phyloP scores from a whole-genome alignment of 2,888 invertebrate species.

The Synergus umbraculus region DNA sequence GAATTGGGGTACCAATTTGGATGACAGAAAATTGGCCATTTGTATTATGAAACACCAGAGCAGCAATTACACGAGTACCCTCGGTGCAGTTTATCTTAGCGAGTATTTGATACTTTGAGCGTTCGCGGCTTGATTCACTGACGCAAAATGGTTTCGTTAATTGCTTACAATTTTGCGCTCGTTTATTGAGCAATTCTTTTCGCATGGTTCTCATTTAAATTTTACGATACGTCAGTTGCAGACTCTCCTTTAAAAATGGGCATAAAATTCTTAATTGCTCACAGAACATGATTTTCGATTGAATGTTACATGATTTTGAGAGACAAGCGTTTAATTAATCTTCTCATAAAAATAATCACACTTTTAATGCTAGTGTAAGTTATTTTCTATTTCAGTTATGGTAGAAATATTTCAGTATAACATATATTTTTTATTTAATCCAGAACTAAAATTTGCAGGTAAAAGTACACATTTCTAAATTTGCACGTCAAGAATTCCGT shows the following conservation, averaged over 20 bases:
- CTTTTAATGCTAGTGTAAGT: background rate
- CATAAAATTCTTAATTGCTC: slow-evolving; percentile 24
- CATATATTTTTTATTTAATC: background rate
- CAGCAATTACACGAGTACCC: slow-evolving; percentile 36
- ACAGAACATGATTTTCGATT: background rate
- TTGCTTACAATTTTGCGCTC: slow-evolving; percentile 34
- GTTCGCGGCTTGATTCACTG: slow-evolving; percentile 33
- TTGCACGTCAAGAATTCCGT: background rate
- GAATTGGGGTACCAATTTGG: background rate
- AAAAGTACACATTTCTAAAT: background rate
- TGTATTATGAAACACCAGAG: slow-evolving; percentile 33
- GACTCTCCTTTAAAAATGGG: background rate
- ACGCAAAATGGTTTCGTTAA: slow-evolving; percentile 34
- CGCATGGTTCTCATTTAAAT: slow-evolving; percentile 34
- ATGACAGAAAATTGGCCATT: slow-evolving; percentile 10
- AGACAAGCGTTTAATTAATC: slow-evolving; percentile 3
- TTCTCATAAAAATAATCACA: background rate
- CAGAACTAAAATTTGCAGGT: too few relatives aligned
- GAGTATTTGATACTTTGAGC: slow-evolving; percentile 36
- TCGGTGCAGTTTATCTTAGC: slow-evolving; percentile 39
- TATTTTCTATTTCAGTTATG: too few relatives aligned
- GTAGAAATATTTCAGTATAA: too few relatives aligned
- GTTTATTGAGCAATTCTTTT: slow-evolving; percentile 40
- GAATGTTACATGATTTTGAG: slow-evolving; percentile 21
- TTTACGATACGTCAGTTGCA: slow-evolving; percentile 20